A percentile compares a stretch with the other conserved stretches of the same genome.
Evolutionary conservation across 2,113 vertebrate genomes (phyloP).

Genomic region (Ptilonorhynchus violaceus): DNA sequence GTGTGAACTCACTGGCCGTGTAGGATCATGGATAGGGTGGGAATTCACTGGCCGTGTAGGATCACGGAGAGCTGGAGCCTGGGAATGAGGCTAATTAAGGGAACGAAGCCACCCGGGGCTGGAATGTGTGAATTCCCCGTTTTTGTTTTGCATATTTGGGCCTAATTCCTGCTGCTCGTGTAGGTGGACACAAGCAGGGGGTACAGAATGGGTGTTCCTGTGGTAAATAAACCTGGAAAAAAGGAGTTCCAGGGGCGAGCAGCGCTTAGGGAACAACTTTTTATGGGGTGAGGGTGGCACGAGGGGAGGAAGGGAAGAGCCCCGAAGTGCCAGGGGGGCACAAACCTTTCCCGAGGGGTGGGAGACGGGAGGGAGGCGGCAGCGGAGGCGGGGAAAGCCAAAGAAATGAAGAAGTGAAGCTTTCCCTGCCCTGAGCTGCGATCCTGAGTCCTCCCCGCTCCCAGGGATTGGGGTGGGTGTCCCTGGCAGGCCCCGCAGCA

Average conservation of each 20-base stretch:
- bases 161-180: background rate
- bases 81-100: background rate
- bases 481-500: constrained; percentile 78
- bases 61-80: background rate
- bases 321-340: background rate
- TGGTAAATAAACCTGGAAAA: background rate
- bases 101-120: background rate
- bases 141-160: background rate
- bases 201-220: background rate
- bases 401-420: background rate
- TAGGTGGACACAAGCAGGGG: background rate
- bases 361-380: background rate
- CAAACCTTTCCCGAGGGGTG: background rate
- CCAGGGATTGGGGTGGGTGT: background rate
- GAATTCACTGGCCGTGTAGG: background rate
- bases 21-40: too few species aligned
- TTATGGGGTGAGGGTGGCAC: background rate
- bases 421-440: background rate
- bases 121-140: background rate
- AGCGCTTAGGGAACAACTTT: too few species aligned
- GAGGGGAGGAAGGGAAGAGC: background rate
- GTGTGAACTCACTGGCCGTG: too few species aligned
- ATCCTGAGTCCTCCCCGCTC: background rate
- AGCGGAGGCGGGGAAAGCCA: background rate
- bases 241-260: background rate